Evolutionary conservation across 2,888 invertebrate genomes (phyloP), one percentile per base, ranked within the genome.

Genomic region (Sphaeridia pumilis): DNA sequence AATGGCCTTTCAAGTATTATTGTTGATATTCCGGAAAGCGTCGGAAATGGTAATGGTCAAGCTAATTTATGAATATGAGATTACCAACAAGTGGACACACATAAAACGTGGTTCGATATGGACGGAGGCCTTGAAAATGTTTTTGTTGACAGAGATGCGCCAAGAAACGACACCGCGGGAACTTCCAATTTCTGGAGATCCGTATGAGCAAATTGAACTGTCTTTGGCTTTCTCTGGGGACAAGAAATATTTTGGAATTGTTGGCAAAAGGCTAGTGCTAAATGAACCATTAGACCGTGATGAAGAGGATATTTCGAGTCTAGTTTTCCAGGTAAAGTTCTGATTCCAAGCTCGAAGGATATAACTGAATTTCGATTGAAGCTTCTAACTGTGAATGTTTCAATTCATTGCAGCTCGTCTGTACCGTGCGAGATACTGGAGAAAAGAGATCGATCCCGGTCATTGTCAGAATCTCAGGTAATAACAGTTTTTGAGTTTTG

Each of bases 241-340:
- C 36, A 79, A 81, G 49, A 81, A 84, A 49, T 73, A 83, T 63
- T 90, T 90, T 70, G 78, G 81, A 65, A 76, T 90, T 28, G 82
- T 85, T 68, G 88, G 87, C 38, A 90, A 89, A 71, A 79, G 80
- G 56, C 71, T 90, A 47, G 82, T 84, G 68, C 75, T 90, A 49
- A 72, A 87, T 50, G 77, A 83, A 63, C 87, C 89, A 0, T 73
- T 90, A 46, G 89, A 90, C 70, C 78, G 89, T 66, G 89, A 90
- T 72, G 82, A 79, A 51, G 84, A 86, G 66, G 87, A 86, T 69
- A 74, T 87, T 52, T 87, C 87, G 51, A 87, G 88, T 72, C 83
- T 87, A 71, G 84, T 87, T 26, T 87, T 89, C 69, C 87, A 88
- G 81, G 87, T 87, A 71, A 72, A n/a, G n/a, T n/a, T n/a, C n/a